Percentiles rank a stretch among this genome's conserved stretches.
phyloP scores from a whole-genome alignment of 1,140 invertebrate species.

The Asbolus verrucosus region DNA sequence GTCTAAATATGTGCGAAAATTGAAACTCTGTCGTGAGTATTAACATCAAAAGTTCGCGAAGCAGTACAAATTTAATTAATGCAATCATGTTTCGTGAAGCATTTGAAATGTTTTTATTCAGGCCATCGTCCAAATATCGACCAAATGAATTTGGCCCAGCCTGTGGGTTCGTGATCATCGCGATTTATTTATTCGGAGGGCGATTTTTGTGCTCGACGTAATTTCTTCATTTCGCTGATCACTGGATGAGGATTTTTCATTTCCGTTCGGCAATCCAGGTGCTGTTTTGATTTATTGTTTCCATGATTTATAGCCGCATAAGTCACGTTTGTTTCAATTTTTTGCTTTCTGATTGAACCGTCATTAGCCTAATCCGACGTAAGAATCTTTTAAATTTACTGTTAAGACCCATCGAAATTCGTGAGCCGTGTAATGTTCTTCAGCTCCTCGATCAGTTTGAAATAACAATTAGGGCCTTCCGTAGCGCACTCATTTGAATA shows the following conservation, averaged over 20 bases:
- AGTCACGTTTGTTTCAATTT: background rate
- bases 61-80: constrained; percentile 14
- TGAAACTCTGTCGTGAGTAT: too few relatives aligned
- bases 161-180: too few relatives aligned
- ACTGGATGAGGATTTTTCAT: too few relatives aligned
- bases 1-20: too few relatives aligned
- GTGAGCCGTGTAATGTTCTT: constrained; percentile 17
- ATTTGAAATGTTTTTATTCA: constrained; percentile 4
- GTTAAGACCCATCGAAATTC: constrained; percentile 28
- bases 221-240: too few relatives aligned
- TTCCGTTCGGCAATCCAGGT: too few relatives aligned
- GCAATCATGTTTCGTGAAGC: background rate
- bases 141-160: too few relatives aligned
- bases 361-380: background rate
- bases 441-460: constrained; percentile 25
- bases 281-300: too few relatives aligned
- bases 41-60: too few relatives aligned
- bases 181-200: too few relatives aligned
- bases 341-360: background rate
- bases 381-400: constrained; percentile 10
- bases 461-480: constrained; percentile 34
- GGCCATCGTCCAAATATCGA: background rate
- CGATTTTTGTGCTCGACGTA: too few relatives aligned
- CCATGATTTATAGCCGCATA: too few relatives aligned
- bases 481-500: constrained; percentile 27